Evolutionary conservation across 2,888 invertebrate species (phyloP), one percentile per base, ranked within the genome.

Genomic region (Nomada goodeniana): DNA sequence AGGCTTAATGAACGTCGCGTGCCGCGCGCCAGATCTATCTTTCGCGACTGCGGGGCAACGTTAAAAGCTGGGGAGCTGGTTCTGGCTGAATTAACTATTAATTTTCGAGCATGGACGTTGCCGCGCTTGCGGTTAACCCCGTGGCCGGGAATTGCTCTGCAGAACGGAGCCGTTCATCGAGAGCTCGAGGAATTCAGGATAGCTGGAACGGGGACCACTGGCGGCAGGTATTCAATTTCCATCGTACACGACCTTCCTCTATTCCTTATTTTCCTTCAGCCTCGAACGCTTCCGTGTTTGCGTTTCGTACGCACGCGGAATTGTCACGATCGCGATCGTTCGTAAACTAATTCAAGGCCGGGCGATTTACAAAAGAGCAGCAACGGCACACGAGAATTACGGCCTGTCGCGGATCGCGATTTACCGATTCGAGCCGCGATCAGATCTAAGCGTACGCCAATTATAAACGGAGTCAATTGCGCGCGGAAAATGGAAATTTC

Each of bases 1-100:
- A 77, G 80, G 67, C 76, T 71, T 90, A 91, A 91, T 88, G 88
- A 91, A 91, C 90, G 90, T 91, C 90, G 90, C 91, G 90, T 91
- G 91, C 87, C 90, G 72, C 75, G 71, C 75, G 76, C 82, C 76
- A 85, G 79, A 71, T 83, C 74, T 75, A 53, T 83, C 74, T 77
- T 74, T 60, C 53, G 50, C 82, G 53, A 57, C 60, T 52, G 5
- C 47, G 36, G 57, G 70, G 60, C 70, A 70, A 52, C 69, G 70
- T 70, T 81, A 50, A 61, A 59, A 63, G 68, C 76, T 59, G n/a
- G 55, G 44, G 13, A 63, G 23, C 73, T 47, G 75, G 44, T 81
- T 36, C 50, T 57, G 23, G 20, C 59, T 73, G 68, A 69, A 75
- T 84, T 80, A 70, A 73, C 75, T 83, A 76, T 80, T 83, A 73